Evolutionary conservation across 2,888 invertebrate species (phyloP).

Genomic region (Margaritifera margaritifera): DNA sequence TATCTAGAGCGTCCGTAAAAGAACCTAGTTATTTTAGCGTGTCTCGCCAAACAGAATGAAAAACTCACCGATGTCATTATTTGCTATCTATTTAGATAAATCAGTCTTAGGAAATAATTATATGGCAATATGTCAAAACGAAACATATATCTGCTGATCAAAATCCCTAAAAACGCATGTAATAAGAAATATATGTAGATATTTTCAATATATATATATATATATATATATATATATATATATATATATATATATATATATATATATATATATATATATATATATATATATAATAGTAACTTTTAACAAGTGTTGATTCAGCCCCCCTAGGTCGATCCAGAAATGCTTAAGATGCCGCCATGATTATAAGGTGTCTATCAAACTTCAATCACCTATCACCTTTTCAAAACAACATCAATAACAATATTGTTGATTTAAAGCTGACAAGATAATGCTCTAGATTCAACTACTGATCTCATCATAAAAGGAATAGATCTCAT

Average conservation of each 20-base stretch:
- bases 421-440: not conserved
- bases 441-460: too few species aligned
- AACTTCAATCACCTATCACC: too few species aligned
- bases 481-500: too few species aligned
- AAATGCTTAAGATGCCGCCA: not conserved
- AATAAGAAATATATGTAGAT: not conserved
- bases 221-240: conserved; percentile 6
- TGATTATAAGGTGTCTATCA: not conserved
- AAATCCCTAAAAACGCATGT: too few species aligned
- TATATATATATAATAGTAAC: too few species aligned
- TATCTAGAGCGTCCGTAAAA: not conserved
- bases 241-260: conserved; percentile 3
- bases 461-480: too few species aligned
- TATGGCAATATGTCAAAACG: too few species aligned
- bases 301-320: not conserved
- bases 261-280: not conserved
- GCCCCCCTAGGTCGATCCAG: not conserved
- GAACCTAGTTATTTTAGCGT: not conserved
- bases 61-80: not conserved
- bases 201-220: conserved; percentile 3
- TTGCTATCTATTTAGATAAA: not conserved
- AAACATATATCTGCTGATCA: too few species aligned
- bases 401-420: too few species aligned
- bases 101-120: too few species aligned
- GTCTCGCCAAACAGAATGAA: not conserved